phyloP scores from a whole-genome alignment of 2,888 invertebrate genomes.

The Mythimna vitellina region DNA sequence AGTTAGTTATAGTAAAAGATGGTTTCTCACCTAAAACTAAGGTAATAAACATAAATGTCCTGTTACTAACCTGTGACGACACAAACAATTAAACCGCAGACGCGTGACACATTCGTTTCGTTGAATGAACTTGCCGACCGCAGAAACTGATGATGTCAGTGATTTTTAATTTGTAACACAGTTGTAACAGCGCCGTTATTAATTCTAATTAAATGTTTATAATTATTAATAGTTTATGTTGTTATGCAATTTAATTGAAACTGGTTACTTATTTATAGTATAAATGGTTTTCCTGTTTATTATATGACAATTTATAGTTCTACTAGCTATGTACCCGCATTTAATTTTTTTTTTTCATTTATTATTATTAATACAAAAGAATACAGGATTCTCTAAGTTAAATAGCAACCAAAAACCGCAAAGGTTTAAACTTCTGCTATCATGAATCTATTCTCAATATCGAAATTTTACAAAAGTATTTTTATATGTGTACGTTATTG shows the following conservation, averaged over 20 bases:
- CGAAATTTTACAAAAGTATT: no score
- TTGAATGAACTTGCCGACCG: conserved; percentile 34
- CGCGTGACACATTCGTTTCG: conserved; percentile 7
- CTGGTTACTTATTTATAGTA: conserved; percentile 22
- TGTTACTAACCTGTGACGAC: conserved; percentile 15
- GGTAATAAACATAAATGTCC: background rate
- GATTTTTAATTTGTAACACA: background rate
- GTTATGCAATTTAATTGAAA: conserved; percentile 18
- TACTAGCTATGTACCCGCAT: no score
- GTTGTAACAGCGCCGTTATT: conserved; percentile 10
- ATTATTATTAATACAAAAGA: no score
- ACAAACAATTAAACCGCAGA: conserved; percentile 14
- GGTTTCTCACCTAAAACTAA: background rate
- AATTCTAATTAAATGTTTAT: background rate
- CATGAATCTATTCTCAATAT: no score
- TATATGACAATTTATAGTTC: background rate
- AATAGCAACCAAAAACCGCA: no score
- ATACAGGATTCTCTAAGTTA: no score
- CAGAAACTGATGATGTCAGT: conserved; percentile 26
- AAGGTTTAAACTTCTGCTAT: no score
- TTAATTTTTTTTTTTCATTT: no score
- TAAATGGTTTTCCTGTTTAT: background rate
- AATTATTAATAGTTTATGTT: conserved; percentile 14
- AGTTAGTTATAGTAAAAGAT: background rate
- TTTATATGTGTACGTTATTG: no score